Evolutionary conservation across 2,113 vertebrate species (phyloP).

Genomic region (Lathamus discolor): DNA sequence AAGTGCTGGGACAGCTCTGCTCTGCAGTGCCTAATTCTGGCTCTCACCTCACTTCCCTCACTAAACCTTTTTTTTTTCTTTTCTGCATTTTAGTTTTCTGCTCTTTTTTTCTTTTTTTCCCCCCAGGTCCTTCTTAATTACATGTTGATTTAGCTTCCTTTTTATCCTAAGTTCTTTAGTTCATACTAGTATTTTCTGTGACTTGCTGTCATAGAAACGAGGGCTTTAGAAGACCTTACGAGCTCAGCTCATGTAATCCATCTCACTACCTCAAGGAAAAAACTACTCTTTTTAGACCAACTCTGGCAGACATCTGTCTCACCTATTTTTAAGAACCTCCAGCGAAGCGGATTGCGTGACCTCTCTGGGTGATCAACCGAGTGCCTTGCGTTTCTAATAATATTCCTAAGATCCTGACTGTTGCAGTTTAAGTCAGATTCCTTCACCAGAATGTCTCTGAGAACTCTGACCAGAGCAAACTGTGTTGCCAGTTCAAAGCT

Average conservation of each 20-base stretch:
- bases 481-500: background rate
- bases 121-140: background rate
- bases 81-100: background rate
- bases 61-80: background rate
- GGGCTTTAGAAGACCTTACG: background rate
- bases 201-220: conserved; percentile 51
- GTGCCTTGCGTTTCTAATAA: background rate
- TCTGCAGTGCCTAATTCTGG: background rate
- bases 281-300: background rate
- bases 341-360: background rate
- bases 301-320: background rate
- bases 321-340: conserved; percentile 43
- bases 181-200: conserved; percentile 45
- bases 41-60: background rate
- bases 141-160: background rate
- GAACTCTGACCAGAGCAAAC: background rate
- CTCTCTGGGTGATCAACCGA: background rate
- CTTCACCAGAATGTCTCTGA: background rate
- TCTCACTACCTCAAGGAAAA: conserved; percentile 46
- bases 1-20: background rate
- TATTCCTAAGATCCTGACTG: background rate
- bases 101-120: background rate
- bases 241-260: conserved; percentile 2
- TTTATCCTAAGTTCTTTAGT: background rate
- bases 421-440: background rate